Conservation (phyloP, 2,888 invertebrate genomes). For the Blastobasis adustella region DNA sequence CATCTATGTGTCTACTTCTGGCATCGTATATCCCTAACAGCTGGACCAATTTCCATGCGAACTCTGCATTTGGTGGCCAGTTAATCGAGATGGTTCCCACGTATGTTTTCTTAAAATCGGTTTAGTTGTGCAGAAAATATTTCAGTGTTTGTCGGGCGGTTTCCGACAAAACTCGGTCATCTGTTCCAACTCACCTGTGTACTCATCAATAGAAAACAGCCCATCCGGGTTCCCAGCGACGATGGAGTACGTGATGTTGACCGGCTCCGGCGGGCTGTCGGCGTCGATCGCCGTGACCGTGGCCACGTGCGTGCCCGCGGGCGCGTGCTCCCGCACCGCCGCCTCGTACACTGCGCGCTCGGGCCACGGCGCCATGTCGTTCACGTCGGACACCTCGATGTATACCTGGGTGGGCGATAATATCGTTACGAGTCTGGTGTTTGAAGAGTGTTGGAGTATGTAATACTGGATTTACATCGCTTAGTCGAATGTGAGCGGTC, state of each 20-base stretch:
- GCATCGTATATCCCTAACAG: too few relatives aligned
- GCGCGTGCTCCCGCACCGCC: conserved; percentile 85
- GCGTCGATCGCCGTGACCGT: conserved; percentile 86
- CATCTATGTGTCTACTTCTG: too few relatives aligned
- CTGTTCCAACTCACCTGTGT: conserved; percentile 78
- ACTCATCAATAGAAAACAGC: conserved; percentile 89
- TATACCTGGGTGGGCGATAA: conserved; percentile 35
- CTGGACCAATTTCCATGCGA: too few relatives aligned
- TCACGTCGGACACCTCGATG: conserved; percentile 88
- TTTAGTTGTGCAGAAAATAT: too few relatives aligned
- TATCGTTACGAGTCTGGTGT: not conserved
- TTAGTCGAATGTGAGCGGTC: too few relatives aligned
- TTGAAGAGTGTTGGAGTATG: not conserved
- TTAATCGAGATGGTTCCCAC: too few relatives aligned
- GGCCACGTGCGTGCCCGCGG: conserved; percentile 80
- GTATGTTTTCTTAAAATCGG: too few relatives aligned
- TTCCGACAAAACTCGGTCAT: too few relatives aligned
- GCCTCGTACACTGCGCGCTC: conserved; percentile 90
- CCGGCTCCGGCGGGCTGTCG: conserved; percentile 83
- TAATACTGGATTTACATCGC: not conserved
- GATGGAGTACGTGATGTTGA: conserved; percentile 84
- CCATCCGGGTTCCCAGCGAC: conserved; percentile 94
- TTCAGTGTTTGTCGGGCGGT: too few relatives aligned
- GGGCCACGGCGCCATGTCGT: conserved; percentile 96
- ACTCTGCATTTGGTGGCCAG: too few relatives aligned